Evolutionary conservation across 2,888 invertebrate genomes (phyloP), one percentile per base, ranked within the genome.

Genomic region (Hydrotaea cyrtoneurina): DNA sequence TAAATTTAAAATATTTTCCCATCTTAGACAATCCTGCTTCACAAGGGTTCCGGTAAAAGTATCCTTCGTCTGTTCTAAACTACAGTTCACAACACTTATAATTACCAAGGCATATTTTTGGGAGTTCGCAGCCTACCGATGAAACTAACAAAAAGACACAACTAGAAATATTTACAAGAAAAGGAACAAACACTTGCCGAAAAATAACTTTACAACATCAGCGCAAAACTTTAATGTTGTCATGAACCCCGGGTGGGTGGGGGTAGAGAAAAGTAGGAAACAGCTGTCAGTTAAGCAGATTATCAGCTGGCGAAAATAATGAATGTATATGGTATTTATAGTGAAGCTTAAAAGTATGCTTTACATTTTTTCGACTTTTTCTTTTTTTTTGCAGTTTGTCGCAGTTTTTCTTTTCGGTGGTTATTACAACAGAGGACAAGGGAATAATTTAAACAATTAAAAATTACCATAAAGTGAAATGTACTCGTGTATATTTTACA

Each of bases 281-380:
- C 59, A 59, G 59, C 59, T 59, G 59, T 59, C 59, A 59, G 23
- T 59, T 59, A 59, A 59, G 23, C 23, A 59, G 59, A 59, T 59
- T 59, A 59, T 23, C 59, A 23, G 23, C 26, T 23, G 31, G 15
- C 26, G 7, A 59, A 59, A 59, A 50, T 50, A 50, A 23, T 23
- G 26, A 23, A 59, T 59, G 59, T 59, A 59, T 23, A 69, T 69
- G 43, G 7, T 43, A 69, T 39, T 64, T 64, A 69, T 21, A 69
- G 43, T 46, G n/a, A 43, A 69, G 43, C 66, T 69, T 69, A 69
- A 69, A 69, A 69, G 43, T 69, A 69, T 43, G 43, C 43, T 69
- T 17, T 43, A 69, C 19, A n/a, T 36, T 69, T 43, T 69, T 43
- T 1, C 50, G 15, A 10, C n/a, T n/a, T n/a, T n/a, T n/a, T 43